These are phyloP conservation scores for Apodemus agrarius DNA, from an alignment of 2,797 vertebrate genomes.

Conservation along the genomic window DNA sequence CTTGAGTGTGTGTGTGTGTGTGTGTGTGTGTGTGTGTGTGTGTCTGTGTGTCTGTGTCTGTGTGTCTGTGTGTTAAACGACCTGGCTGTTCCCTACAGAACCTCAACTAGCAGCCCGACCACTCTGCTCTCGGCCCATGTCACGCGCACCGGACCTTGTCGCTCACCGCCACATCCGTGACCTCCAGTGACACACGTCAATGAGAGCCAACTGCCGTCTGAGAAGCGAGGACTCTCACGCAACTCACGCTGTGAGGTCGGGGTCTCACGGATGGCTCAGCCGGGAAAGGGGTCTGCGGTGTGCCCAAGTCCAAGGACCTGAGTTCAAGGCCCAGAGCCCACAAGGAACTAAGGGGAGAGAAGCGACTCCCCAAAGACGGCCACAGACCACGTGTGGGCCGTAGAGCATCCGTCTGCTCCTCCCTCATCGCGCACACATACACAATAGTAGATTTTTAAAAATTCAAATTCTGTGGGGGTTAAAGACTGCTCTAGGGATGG, in stretches of 20 bases:
- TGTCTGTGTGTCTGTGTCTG: too few relatives aligned
- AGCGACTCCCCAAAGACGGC: too few relatives aligned
- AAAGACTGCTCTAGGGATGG: not conserved
- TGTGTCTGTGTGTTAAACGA: too few relatives aligned
- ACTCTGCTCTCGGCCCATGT: not conserved
- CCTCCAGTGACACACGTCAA: not conserved
- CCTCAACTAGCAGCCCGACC: not conserved
- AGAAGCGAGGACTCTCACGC: not conserved
- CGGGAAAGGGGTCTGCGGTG: not conserved
- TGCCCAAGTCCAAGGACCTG: not conserved
- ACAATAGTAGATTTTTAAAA: not conserved
- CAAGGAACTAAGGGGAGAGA: not conserved
- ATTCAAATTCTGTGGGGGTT: not conserved
- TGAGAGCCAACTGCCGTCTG: too few relatives aligned
- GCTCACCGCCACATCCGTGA: rapidly evolving
- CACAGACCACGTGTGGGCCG: not conserved
- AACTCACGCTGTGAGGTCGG: not conserved
- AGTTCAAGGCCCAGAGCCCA: not conserved
- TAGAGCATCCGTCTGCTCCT: not conserved
- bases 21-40: too few relatives aligned
- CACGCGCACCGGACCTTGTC: rapidly evolving
- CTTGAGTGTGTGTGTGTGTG: too few relatives aligned
- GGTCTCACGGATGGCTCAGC: not conserved
- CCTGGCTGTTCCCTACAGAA: not conserved
- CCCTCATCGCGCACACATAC: too few relatives aligned